These are phyloP conservation scores for Pluvianellus socialis DNA, from an alignment of 2,113 vertebrate genomes.

Conservation along the genomic window DNA sequence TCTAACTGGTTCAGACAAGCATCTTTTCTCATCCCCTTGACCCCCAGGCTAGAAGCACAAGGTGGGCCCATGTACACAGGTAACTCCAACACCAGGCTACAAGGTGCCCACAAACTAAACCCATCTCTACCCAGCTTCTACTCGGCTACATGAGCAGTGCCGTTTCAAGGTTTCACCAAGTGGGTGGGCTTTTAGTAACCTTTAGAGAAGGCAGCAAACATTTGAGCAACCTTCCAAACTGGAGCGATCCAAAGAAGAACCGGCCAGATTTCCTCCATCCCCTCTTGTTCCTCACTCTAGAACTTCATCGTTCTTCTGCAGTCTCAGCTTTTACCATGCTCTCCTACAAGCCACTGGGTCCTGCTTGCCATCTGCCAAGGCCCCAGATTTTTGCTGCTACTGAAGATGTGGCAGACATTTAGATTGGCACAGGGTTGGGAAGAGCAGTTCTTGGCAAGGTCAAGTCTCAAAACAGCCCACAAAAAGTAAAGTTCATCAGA, in stretches of 20 bases:
- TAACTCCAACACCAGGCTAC: neutral
- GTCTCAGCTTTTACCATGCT: neutral
- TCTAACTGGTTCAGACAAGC: neutral
- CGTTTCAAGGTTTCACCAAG: neutral
- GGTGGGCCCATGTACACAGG: accelerated
- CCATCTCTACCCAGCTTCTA: neutral
- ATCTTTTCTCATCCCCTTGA: neutral
- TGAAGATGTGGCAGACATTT: neutral
- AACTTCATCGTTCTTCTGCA: neutral
- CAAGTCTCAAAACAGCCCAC: neutral
- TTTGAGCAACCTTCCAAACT: neutral
- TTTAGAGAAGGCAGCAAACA: neutral
- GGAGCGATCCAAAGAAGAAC: neutral
- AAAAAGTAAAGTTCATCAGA: neutral
- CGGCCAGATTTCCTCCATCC: neutral
- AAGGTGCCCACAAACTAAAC: neutral
- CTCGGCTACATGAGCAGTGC: neutral
- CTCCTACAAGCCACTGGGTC: neutral
- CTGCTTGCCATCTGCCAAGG: neutral
- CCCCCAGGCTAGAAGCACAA: neutral
- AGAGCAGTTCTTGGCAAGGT: neutral
- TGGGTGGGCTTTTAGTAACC: neutral
- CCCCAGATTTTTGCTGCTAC: neutral
- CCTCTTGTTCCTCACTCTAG: neutral
- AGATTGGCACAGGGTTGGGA: neutral